A percentile compares a stretch with the other conserved stretches of the same genome.
Evolutionary conservation across 2,797 vertebrate genomes (phyloP).

Genomic region (Garrulus glandarius): DNA sequence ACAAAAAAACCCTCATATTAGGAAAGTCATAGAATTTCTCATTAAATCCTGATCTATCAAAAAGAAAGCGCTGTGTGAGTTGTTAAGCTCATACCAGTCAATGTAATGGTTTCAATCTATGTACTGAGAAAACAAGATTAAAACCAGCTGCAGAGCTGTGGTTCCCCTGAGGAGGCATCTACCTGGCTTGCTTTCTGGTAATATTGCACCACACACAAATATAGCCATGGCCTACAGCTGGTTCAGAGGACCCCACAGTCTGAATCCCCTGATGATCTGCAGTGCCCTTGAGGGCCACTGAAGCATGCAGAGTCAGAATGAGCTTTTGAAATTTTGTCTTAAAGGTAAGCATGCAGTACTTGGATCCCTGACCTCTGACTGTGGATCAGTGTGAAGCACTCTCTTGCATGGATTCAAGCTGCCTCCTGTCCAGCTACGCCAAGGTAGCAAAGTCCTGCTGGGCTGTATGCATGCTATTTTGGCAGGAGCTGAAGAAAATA

Average conservation of each 20-base stretch:
- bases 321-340: not conserved
- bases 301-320: not conserved
- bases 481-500: not conserved
- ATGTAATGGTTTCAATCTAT: not conserved
- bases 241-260: rapidly evolving
- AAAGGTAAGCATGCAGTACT: not conserved
- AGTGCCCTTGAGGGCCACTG: not conserved
- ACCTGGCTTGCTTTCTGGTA: not conserved
- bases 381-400: not conserved
- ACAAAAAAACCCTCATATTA: not conserved
- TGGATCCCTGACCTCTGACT: not conserved
- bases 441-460: not conserved
- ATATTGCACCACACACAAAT: not conserved
- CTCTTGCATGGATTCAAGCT: not conserved
- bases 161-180: not conserved
- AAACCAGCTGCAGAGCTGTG: not conserved
- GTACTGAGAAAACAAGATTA: not conserved
- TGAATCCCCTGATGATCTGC: not conserved
- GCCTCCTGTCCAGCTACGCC: not conserved
- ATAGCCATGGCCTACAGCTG: not conserved
- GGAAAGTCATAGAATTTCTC: not conserved
- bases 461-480: not conserved
- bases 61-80: not conserved
- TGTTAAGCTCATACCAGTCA: not conserved
- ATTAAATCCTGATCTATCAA: not conserved